phyloP scores from a whole-genome alignment of 53 echinoderm and acorn worm genomes.

The Arbacia lixula region DNA sequence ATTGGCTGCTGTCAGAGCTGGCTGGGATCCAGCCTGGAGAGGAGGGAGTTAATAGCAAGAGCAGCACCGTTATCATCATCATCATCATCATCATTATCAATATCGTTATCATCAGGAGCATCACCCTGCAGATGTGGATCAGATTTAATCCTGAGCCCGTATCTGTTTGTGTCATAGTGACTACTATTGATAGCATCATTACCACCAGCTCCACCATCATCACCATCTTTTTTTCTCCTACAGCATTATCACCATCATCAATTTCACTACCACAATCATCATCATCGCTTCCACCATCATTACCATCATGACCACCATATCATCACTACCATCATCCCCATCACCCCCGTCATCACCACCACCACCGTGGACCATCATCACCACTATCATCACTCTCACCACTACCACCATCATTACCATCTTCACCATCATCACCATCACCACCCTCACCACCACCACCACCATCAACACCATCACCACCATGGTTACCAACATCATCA shows the following conservation, averaged over 20 bases:
- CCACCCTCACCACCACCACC: background rate
- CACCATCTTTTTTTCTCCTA: no score
- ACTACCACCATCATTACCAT: slow-evolving; percentile 39
- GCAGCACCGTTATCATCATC: no score
- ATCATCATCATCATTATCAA: slow-evolving; percentile 15
- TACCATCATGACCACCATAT: background rate
- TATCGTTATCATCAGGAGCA: slow-evolving; percentile 7
- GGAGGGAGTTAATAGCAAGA: background rate
- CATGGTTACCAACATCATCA: slow-evolving; percentile 43
- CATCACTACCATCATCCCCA: slow-evolving; percentile 6
- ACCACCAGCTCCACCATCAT: no score
- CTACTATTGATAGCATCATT: background rate
- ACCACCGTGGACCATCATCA: slow-evolving; percentile 24
- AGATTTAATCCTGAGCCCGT: no score
- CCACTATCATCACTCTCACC: slow-evolving; percentile 27
- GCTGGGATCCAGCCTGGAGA: slow-evolving; percentile 82
- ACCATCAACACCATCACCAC: slow-evolving; percentile 23
- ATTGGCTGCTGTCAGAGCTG: slow-evolving; percentile 66
- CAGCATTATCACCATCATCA: background rate
- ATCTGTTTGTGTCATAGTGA: no score
- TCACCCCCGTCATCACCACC: slow-evolving; percentile 32
- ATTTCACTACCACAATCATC: background rate
- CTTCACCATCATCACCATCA: slow-evolving; percentile 30
- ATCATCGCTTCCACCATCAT: background rate
- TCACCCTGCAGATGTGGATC: no score